Evolutionary conservation across 2,888 invertebrate genomes (phyloP).

Genomic region (Disparrhopalites patrizii): DNA sequence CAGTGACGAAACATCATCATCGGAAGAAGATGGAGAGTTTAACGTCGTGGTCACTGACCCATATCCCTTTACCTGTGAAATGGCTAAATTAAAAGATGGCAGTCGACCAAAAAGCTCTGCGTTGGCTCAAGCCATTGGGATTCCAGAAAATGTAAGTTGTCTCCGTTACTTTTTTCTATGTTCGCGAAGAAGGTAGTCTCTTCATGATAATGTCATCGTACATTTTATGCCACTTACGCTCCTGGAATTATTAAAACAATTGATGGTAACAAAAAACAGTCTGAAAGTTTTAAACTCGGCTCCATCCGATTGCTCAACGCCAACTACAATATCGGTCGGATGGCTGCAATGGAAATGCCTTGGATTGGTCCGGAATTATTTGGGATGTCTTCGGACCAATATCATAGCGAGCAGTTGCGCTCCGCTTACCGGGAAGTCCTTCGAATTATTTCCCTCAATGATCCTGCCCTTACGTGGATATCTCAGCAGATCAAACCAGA

Average conservation of each 20-base stretch:
- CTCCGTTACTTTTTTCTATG: too few relatives aligned
- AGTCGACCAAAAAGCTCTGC: background rate
- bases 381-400: constrained; percentile 26
- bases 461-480: background rate
- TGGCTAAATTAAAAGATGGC: too few relatives aligned
- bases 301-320: constrained; percentile 17
- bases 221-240: too few relatives aligned
- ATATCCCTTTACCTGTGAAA: background rate
- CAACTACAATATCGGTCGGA: constrained; percentile 26
- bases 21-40: constrained; percentile 19
- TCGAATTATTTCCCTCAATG: constrained; percentile 16
- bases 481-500: constrained; percentile 14
- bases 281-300: constrained; percentile 20
- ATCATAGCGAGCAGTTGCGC: constrained; percentile 21
- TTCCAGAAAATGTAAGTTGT: constrained; percentile 2
- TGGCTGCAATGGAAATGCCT: constrained; percentile 21
- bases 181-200: too few relatives aligned
- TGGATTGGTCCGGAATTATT: constrained; percentile 26
- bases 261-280: background rate
- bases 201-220: too few relatives aligned
- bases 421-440: constrained; percentile 26
- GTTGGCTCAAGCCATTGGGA: constrained; percentile 8
- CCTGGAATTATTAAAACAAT: too few relatives aligned
- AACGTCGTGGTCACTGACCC: constrained; percentile 14
- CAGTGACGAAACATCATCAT: constrained; percentile 10